Evolutionary conservation across 2,888 invertebrate genomes (phyloP), one percentile per base, ranked within the genome.

Genomic region (Argynnis bischoffii): DNA sequence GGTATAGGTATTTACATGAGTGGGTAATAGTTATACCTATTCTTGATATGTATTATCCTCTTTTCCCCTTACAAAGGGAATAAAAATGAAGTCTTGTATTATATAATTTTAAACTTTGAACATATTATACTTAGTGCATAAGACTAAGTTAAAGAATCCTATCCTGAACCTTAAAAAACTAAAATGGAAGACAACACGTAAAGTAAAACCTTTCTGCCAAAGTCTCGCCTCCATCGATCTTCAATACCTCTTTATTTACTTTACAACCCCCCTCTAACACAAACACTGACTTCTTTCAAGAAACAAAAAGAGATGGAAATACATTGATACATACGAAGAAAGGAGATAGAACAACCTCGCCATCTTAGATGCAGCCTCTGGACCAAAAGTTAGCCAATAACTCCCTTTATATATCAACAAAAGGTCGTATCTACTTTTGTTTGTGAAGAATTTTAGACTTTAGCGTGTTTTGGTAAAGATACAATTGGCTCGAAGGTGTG

Each of bases 361-460:
- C 91, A 91, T 90, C 91, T 90, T 91, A 90, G 90, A 90, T 91
- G 91, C 90, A 90, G 84, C 83, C 85, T 82, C 81, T 86, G 90
- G 90, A 91, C 91, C 91, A 86, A 85, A 89, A 90, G 88, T 90
- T 90, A 88, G 89, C 90, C 90, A 89, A 90, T 90, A 89, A 90
- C 87, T 82, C 79, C 78, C 79, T 82, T 79, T 76, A 77, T 68
- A 51, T 55, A 65, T 63, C 60, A 66, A 72, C 74, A 72, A 74
- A 75, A 70, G 70, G 70, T 63, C 74, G 51, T 72, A 75, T 71
- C 64, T 64, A 54, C 53, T 56, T 55, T 60, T 64, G 57, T 59
- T 57, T 51, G 59, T 64, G 31, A 63, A 74, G 71, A 73, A 82
- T 84, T 83, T 84, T 82, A 78, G 76, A 77, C 86, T 84, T 77